Conservation (phyloP, 2,797 vertebrate species). For the Pitangus sulphuratus region DNA sequence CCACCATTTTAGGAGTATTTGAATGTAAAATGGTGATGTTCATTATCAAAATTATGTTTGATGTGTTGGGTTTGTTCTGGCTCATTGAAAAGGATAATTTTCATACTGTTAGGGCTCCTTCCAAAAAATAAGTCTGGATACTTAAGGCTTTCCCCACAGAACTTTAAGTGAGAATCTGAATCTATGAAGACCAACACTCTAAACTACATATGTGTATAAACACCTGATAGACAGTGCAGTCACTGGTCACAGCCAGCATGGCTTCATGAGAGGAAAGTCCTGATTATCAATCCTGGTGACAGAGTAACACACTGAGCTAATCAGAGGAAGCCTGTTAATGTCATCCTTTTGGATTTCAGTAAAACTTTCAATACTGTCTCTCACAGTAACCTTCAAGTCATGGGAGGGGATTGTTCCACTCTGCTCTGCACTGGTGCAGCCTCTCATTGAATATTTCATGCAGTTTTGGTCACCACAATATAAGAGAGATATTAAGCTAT, state of each 20-base stretch:
- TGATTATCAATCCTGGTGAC: background rate
- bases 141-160: background rate
- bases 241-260: background rate
- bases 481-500: background rate
- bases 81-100: slow-evolving; percentile 72
- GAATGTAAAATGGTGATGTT: slow-evolving; percentile 74
- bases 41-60: slow-evolving; percentile 77
- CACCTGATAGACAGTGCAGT: background rate
- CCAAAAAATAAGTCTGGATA: background rate
- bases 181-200: background rate
- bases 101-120: background rate
- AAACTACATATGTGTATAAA: background rate
- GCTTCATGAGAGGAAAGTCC: background rate
- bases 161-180: background rate
- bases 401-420: background rate
- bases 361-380: background rate
- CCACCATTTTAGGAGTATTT: slow-evolving; percentile 77
- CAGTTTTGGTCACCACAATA: background rate
- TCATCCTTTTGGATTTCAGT: background rate
- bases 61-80: slow-evolving; percentile 73
- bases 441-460: background rate
- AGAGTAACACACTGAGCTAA: background rate
- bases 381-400: background rate
- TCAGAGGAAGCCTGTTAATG: background rate
- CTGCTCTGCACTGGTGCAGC: background rate